phyloP scores from a whole-genome alignment of 2,113 vertebrate genomes.

The Acanthisitta chloris region DNA sequence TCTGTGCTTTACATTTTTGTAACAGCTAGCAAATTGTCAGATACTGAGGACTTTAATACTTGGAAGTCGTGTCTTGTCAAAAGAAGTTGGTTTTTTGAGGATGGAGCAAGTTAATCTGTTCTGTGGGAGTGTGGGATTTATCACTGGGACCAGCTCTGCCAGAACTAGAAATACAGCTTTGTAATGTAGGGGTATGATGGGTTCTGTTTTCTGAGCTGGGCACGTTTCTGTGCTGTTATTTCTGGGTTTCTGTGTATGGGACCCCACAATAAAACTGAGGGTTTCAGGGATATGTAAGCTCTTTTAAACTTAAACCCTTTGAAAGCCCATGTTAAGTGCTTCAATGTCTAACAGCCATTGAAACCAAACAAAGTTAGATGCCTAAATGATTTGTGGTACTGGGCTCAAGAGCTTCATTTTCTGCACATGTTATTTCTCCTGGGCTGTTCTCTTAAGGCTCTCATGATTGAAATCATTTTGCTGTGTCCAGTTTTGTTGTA shows the following conservation, averaged over 20 bases:
- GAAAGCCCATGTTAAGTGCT: not conserved
- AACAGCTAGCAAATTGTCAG: not conserved
- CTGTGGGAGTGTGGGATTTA: fast-evolving
- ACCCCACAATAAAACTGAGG: not conserved
- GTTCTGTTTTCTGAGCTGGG: not conserved
- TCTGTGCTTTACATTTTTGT: not conserved
- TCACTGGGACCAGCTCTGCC: not conserved
- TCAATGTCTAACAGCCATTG: not conserved
- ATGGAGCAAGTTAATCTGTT: not conserved
- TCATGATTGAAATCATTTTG: not conserved
- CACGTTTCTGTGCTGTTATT: not conserved
- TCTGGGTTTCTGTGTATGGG: not conserved
- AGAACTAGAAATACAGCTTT: not conserved
- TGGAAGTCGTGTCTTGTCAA: not conserved
- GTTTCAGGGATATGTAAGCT: not conserved
- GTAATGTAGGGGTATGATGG: fast-evolving
- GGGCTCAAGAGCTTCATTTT: not conserved
- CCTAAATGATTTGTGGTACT: not conserved
- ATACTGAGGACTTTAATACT: not conserved
- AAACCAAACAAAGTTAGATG: not conserved
- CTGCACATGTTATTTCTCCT: not conserved
- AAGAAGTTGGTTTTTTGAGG: not conserved
- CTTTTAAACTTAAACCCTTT: not conserved
- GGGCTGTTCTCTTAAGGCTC: not conserved
- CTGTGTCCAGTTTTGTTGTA: not conserved